phyloP scores from a whole-genome alignment of 2,888 invertebrate species.

The Dryocosmus kuriphilus region DNA sequence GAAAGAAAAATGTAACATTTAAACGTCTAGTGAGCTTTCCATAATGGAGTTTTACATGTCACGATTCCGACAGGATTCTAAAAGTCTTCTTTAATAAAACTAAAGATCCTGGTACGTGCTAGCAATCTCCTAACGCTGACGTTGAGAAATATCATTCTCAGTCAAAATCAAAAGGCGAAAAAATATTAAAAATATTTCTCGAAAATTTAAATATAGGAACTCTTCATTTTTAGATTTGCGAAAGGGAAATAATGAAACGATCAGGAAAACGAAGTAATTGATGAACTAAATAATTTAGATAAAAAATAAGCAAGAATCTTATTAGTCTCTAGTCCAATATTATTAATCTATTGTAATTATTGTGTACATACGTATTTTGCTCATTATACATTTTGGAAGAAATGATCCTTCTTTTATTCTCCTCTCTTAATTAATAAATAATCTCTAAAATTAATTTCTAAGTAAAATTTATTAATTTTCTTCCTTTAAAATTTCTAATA shows the following conservation, averaged over 20 bases:
- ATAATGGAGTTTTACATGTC: conserved; percentile 11
- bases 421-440: background rate
- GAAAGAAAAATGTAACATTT: conserved; percentile 11
- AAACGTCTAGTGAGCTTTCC: background rate
- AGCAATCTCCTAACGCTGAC: background rate
- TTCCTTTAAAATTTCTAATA: background rate
- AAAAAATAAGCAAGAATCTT: no score
- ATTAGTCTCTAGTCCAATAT: conserved; percentile 2
- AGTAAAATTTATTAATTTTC: background rate
- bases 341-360: background rate
- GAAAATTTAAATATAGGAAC: background rate
- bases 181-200: background rate
- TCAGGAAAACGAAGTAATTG: background rate
- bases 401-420: background rate
- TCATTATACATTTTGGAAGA: background rate
- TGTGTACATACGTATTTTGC: background rate
- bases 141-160: background rate
- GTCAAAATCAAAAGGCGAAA: background rate
- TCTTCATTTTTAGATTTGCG: background rate
- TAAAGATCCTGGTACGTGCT: background rate
- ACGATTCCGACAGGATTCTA: background rate
- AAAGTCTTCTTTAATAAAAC: conserved; percentile 1
- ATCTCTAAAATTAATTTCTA: background rate
- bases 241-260: background rate
- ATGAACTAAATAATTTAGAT: background rate